Conservation (phyloP, 1,140 invertebrate species). For the Hyphantria cunea region DNA sequence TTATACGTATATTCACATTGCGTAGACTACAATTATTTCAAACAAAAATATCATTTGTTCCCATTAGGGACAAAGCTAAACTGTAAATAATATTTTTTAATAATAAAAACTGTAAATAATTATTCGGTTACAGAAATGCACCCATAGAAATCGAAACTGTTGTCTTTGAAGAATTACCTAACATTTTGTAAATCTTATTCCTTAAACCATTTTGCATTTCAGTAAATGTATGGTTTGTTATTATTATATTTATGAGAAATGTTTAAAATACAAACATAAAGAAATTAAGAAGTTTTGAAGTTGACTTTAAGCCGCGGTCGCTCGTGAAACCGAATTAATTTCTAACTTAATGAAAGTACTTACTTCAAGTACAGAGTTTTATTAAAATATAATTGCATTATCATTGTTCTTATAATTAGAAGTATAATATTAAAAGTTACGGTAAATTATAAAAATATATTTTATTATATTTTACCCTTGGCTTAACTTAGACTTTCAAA, state of each 20-base stretch:
- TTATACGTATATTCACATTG: no score
- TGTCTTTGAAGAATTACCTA: no score
- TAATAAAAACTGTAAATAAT: no score
- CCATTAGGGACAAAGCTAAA: no score
- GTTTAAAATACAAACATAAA: conserved; percentile 16
- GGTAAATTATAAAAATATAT: no score
- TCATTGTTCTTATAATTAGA: not conserved
- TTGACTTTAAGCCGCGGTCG: conserved; percentile 16
- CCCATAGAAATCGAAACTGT: no score
- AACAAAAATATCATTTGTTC: no score
- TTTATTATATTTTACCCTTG: not conserved
- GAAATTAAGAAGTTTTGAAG: conserved; percentile 5
- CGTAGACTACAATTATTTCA: no score
- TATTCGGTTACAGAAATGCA: no score
- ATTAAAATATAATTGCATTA: conserved; percentile 5
- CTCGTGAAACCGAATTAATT: conserved; percentile 20
- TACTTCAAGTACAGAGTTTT: not conserved
- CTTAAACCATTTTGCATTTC: not conserved
- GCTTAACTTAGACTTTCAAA: no score
- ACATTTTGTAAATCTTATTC: no score
- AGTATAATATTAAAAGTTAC: not conserved
- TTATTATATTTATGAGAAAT: conserved; percentile 12
- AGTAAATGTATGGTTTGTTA: conserved; percentile 2
- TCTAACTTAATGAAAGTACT: conserved; percentile 2
- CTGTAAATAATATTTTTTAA: no score